Evolutionary conservation across 2,113 vertebrate species (phyloP), one percentile per base, ranked within the genome.

Genomic region (Eupsittula cactorum): DNA sequence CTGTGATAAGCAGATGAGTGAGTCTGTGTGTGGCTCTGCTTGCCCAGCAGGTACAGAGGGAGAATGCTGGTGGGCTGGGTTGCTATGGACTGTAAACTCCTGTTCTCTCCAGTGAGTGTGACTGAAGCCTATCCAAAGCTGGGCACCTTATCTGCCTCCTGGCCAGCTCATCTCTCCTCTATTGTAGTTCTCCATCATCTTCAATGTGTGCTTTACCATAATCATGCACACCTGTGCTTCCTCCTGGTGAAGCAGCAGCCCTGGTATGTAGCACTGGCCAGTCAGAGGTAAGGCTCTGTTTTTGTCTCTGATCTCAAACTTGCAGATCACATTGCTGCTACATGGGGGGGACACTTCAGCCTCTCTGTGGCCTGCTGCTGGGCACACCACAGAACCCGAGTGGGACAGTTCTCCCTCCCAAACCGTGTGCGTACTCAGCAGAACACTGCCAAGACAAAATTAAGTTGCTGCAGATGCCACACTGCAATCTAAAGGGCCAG

Each of bases 71-170:
- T 2, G 2, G 28, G 18, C 47, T n/a, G 59, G 25, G 13, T 14
- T n/a, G 65, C 16, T 7, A 10, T 4, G 1, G 24, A 29, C 52
- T 31, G 31, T 33, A 71, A 42, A 41, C 37, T 37, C 37, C 37
- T 37, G 37, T 88, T 96, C 49, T 93, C 92, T 87, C 60, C 86
- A 98, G 98, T 98, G 98, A 98, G 97, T 44, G 88, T 97, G 59
- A 97, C 97, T 6, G 96, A 98, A 10, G 98, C 98, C 8, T 96
- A 97, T 63, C 97, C 98, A 29, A 97, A 96, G n/a, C 74, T 98
- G 96, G 96, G 97, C 97, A 62, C 97, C 97, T 7, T 98, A 97
- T 33, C 85, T 94, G 15, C 98, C 98, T 25, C 95, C 98, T 1
- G 93, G 96, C 7, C 97, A 98, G 62, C 98, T 98, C 46, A 86